Percentiles rank a stretch among this genome's conserved stretches.
phyloP scores from a whole-genome alignment of 2,113 vertebrate species.

The Cephalopholis sonnerati region DNA sequence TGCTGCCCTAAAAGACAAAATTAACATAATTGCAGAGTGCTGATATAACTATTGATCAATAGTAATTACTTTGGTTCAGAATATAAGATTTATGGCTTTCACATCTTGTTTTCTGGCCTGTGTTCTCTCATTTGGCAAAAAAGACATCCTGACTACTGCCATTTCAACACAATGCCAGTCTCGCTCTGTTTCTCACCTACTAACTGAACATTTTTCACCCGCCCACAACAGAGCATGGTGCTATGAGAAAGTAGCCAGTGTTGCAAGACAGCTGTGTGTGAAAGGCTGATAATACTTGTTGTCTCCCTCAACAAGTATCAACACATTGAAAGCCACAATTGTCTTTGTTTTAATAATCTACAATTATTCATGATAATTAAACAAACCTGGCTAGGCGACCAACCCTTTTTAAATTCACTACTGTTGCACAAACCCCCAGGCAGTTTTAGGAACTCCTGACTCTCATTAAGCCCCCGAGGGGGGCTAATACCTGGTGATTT shows the following conservation, averaged over 20 bases:
- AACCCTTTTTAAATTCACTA: constrained; percentile 3
- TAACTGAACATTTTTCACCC: constrained; percentile 20
- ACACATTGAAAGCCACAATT: neutral
- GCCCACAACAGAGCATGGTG: constrained; percentile 12
- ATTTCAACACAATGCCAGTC: constrained; percentile 7
- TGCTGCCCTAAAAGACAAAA: constrained; percentile 25
- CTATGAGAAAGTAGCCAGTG: constrained; percentile 3
- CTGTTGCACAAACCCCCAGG: neutral
- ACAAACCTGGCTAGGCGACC: neutral
- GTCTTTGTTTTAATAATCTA: neutral
- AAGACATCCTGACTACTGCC: neutral
- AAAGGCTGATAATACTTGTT: constrained; percentile 2
- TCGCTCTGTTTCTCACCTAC: constrained; percentile 14
- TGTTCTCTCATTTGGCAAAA: constrained; percentile 5
- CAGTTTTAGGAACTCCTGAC: constrained; percentile 19
- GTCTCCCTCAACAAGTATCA: constrained; percentile 3
- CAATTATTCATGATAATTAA: neutral
- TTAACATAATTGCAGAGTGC: constrained; percentile 26
- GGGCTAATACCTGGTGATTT: constrained; percentile 25
- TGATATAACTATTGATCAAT: constrained; percentile 39
- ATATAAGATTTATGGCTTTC: constrained; percentile 30
- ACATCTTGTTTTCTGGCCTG: neutral
- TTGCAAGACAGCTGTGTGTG: constrained; percentile 14
- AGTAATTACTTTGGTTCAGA: constrained; percentile 23
- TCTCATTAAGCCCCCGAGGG: constrained; percentile 16